Evolutionary conservation across 2,888 invertebrate genomes (phyloP).

Genomic region (Orthosia gracilis): DNA sequence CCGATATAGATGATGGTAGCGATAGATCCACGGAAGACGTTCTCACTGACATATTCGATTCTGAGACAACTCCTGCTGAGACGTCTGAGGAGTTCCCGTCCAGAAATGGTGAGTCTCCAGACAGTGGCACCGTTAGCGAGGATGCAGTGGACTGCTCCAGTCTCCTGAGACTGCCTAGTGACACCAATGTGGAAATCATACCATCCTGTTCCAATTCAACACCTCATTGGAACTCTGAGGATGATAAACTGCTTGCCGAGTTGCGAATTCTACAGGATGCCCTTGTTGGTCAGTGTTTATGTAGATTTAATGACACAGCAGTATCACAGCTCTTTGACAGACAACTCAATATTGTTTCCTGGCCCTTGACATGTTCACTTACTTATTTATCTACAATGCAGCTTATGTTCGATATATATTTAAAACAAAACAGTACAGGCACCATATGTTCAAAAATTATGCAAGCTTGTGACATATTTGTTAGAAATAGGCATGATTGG

Average conservation of each 20-base stretch:
- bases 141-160: constrained; percentile 89
- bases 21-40: constrained; percentile 90
- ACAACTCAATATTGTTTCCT: constrained; percentile 88
- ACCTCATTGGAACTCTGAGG: constrained; percentile 82
- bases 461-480: constrained; percentile 95
- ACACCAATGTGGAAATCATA: constrained; percentile 80
- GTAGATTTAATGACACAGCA: constrained; percentile 94
- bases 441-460: constrained; percentile 95
- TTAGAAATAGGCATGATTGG: constrained; percentile 95
- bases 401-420: constrained; percentile 95
- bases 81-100: constrained; percentile 84
- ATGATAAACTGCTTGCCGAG: constrained; percentile 87
- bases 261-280: constrained; percentile 92
- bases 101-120: constrained; percentile 88
- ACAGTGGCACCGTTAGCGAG: constrained; percentile 89
- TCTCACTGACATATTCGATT: constrained; percentile 85
- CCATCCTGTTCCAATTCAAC: constrained; percentile 85
- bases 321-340: constrained; percentile 94
- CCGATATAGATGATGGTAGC: constrained; percentile 91
- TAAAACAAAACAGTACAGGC: constrained; percentile 96
- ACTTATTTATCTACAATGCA: constrained; percentile 96
- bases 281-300: constrained; percentile 95
- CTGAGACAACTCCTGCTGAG: constrained; percentile 84
- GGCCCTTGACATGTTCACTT: constrained; percentile 90
- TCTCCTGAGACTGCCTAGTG: constrained; percentile 82